Conservation (phyloP, 2,888 invertebrate species). For the Leptarthrus brevirostris region DNA sequence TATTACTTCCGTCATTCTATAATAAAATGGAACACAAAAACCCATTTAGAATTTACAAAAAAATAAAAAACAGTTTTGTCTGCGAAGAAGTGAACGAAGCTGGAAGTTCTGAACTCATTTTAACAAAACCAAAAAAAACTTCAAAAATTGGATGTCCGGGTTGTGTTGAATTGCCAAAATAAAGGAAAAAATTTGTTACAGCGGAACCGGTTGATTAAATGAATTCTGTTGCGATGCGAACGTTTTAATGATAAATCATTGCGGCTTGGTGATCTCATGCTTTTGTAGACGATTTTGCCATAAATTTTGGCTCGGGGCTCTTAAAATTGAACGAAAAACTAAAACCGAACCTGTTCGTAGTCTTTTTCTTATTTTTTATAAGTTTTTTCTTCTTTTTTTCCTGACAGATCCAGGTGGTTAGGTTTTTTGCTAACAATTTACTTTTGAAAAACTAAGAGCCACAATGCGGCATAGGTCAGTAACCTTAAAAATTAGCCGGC, state of each 20-base stretch:
- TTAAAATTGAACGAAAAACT: not conserved
- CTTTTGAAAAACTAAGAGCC: not conserved
- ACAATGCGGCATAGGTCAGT: not conserved
- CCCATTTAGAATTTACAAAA: too few relatives aligned
- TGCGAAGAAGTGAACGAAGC: too few relatives aligned
- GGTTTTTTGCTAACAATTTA: not conserved
- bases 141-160: too few relatives aligned
- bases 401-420: not conserved
- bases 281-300: not conserved
- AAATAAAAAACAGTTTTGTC: too few relatives aligned
- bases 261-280: constrained; percentile 1
- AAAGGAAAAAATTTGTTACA: constrained; percentile 6
- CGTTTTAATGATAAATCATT: constrained; percentile 23
- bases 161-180: too few relatives aligned
- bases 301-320: not conserved
- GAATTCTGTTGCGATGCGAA: constrained; percentile 17
- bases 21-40: too few relatives aligned
- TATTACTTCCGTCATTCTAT: too few relatives aligned
- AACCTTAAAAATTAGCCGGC: constrained; percentile 3
- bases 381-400: not conserved
- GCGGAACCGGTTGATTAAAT: constrained; percentile 22
- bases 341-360: not conserved
- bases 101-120: too few relatives aligned
- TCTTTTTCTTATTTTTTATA: not conserved
- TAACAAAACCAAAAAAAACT: too few relatives aligned